These are phyloP conservation scores for Macrophya annulata DNA, from an alignment of 2,888 invertebrate genomes.

Conservation along the genomic window DNA sequence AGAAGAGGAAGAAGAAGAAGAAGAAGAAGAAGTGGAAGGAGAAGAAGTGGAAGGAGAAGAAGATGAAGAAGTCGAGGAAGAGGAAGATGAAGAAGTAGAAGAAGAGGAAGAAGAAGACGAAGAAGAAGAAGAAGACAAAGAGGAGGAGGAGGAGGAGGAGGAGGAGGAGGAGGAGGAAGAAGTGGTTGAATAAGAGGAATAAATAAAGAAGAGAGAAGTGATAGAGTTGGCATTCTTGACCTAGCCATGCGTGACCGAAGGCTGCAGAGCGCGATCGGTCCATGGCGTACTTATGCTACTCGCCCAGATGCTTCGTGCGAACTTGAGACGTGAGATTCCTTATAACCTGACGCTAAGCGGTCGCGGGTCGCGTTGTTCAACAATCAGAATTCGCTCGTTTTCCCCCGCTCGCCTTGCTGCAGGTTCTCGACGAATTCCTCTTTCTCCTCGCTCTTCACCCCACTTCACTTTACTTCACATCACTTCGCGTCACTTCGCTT, in stretches of 20 bases:
- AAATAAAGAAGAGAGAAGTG: slow-evolving; percentile 45
- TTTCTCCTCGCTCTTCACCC: not conserved
- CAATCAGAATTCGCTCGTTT: slow-evolving; percentile 31
- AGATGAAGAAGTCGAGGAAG: not conserved
- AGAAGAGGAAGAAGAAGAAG: not conserved
- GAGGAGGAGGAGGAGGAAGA: not conserved
- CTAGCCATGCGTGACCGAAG: slow-evolving; percentile 56
- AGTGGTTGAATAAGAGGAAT: slow-evolving; percentile 2
- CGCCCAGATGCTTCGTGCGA: slow-evolving; percentile 47
- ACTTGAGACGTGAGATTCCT: slow-evolving; percentile 51
- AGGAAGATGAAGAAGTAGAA: not conserved
- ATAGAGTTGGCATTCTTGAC: slow-evolving; percentile 55
- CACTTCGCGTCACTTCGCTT: not conserved
- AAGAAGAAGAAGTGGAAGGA: not conserved
- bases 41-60: not conserved
- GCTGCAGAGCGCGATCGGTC: slow-evolving; percentile 53
- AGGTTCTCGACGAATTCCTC: slow-evolving; percentile 17
- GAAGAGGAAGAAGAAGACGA: slow-evolving; percentile 1
- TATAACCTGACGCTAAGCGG: slow-evolving; percentile 41
- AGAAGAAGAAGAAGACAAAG: not conserved
- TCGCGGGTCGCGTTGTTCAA: slow-evolving; percentile 31
- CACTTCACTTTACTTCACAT: not conserved
- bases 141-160: not conserved
- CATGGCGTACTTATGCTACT: slow-evolving; percentile 46
- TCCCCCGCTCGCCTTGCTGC: not conserved